These are phyloP conservation scores for Gambelia wislizenii DNA, from an alignment of 2,797 vertebrate genomes.

Conservation along the genomic window DNA sequence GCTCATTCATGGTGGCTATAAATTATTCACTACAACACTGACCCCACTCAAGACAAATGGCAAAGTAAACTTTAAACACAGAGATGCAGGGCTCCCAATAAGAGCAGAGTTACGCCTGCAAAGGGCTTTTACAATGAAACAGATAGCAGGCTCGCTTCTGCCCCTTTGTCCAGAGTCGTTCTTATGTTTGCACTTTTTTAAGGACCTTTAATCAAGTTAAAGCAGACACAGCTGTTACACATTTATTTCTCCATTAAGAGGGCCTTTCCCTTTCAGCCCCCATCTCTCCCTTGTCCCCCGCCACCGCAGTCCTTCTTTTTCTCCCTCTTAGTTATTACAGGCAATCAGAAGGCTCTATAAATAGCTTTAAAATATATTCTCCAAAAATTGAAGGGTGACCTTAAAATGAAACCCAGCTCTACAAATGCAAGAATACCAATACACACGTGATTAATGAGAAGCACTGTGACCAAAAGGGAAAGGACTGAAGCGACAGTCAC, in stretches of 20 bases:
- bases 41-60: slow-evolving; percentile 78
- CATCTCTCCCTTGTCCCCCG: background rate
- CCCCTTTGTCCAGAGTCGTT: slow-evolving; percentile 57
- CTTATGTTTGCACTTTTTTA: slow-evolving; percentile 59
- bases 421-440: slow-evolving; percentile 59
- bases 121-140: slow-evolving; percentile 60
- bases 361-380: slow-evolving; percentile 76
- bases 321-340: slow-evolving; percentile 71
- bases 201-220: slow-evolving; percentile 72
- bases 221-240: slow-evolving; percentile 73
- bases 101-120: slow-evolving; percentile 42
- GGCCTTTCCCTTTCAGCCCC: background rate
- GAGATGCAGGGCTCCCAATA: slow-evolving; percentile 37
- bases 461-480: slow-evolving; percentile 38
- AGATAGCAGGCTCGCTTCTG: slow-evolving; percentile 44
- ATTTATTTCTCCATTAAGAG: slow-evolving; percentile 67
- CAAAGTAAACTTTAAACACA: slow-evolving; percentile 83
- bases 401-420: slow-evolving; percentile 73
- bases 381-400: slow-evolving; percentile 76
- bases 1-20: slow-evolving; percentile 83
- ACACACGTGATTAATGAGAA: slow-evolving; percentile 44
- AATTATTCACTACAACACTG: slow-evolving; percentile 84
- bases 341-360: slow-evolving; percentile 73
- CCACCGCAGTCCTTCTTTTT: background rate
- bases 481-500: slow-evolving; percentile 17